Conservation (phyloP, 2,113 vertebrate genomes). For the Pygoscelis antarcticus region DNA sequence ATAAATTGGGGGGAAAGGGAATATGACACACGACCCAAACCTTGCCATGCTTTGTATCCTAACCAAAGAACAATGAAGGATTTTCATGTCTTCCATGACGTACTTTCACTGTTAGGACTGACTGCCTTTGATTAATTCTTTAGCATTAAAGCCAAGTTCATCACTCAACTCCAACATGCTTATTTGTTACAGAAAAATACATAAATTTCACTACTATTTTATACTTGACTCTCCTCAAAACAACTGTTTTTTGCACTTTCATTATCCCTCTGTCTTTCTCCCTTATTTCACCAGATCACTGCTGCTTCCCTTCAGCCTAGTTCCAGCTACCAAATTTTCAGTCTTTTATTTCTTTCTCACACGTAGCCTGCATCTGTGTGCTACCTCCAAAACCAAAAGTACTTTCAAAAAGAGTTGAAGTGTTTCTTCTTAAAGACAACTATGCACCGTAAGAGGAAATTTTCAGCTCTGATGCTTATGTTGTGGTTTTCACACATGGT, state of each 20-base stretch:
- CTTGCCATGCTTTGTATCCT: neutral
- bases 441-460: neutral
- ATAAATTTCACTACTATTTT: neutral
- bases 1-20: neutral
- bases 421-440: neutral
- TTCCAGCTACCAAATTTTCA: neutral
- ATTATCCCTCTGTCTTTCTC: neutral
- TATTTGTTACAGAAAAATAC: neutral
- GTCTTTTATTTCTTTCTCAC: neutral
- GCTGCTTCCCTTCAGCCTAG: neutral
- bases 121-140: neutral
- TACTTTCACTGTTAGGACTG: neutral
- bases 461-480: neutral
- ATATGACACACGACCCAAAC: neutral
- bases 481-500: neutral
- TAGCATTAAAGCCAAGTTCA: neutral
- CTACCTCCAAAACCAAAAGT: neutral
- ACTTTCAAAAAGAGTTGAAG: neutral
- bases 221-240: neutral
- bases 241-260: neutral
- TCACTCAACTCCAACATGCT: neutral
- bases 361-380: neutral
- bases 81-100: neutral
- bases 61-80: neutral
- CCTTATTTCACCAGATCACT: neutral